Evolutionary conservation across 1,140 invertebrate species (phyloP).

Genomic region (Metopolophium dirhodum): DNA sequence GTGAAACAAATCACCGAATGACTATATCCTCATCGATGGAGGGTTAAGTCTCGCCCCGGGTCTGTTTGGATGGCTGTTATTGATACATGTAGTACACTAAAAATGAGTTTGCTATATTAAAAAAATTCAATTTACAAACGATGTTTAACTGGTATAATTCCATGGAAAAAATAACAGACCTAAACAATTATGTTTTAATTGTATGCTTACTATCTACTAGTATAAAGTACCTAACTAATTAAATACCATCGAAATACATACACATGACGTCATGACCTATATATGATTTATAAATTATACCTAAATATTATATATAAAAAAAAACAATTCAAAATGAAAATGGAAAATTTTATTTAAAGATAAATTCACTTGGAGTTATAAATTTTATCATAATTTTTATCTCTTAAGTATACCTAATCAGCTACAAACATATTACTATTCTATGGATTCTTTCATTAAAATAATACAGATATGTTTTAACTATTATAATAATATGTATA

Average conservation of each 20-base stretch:
- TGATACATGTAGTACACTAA: slow-evolving; percentile 42
- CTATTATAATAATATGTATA: not conserved
- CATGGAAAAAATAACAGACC: not conserved
- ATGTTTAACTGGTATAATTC: slow-evolving; percentile 37
- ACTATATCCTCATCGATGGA: slow-evolving; percentile 53
- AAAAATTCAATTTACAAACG: slow-evolving; percentile 29
- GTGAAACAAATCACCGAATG: slow-evolving; percentile 57
- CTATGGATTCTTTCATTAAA: not conserved
- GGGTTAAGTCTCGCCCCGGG: slow-evolving; percentile 53
- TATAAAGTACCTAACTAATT: not conserved
- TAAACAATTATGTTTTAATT: slow-evolving; percentile 2
- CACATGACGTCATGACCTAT: not conserved
- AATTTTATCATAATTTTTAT: not conserved
- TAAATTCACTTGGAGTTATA: not conserved
- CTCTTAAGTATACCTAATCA: not conserved
- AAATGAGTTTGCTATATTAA: slow-evolving; percentile 46
- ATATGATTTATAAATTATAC: not conserved
- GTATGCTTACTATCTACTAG: not conserved
- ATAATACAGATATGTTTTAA: not conserved
- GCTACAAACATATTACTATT: not conserved
- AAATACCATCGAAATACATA: not conserved
- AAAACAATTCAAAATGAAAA: not conserved
- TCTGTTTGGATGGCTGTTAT: slow-evolving; percentile 52
- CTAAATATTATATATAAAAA: not conserved
- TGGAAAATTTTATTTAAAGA: not conserved